Conservation (phyloP, 2,113 vertebrate genomes). For the Chelonoidis abingdonii region DNA sequence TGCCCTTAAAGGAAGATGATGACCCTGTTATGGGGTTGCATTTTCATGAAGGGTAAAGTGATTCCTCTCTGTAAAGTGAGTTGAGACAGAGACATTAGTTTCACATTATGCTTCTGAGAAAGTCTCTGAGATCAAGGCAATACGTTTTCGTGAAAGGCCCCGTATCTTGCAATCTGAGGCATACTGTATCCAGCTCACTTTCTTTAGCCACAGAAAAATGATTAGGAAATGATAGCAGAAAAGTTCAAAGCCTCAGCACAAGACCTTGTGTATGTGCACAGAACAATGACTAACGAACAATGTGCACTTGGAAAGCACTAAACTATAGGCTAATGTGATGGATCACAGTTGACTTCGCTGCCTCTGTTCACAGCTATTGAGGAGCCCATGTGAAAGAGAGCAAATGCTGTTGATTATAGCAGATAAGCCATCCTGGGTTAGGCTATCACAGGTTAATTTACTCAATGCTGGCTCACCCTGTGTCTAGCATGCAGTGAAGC, state of each 20-base stretch:
- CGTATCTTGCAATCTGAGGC: not conserved
- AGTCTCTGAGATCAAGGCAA: accelerated
- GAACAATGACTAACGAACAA: not conserved
- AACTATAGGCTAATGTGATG: not conserved
- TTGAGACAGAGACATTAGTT: not conserved
- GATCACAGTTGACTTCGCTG: not conserved
- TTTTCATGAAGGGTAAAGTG: accelerated
- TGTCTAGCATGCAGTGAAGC: not conserved
- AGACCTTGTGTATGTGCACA: not conserved
- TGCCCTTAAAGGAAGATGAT: not conserved
- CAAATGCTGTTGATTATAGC: not conserved
- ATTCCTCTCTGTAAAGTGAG: not conserved
- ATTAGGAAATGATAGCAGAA: not conserved
- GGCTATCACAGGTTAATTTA: not conserved
- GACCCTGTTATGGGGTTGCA: not conserved
- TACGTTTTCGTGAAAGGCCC: not conserved
- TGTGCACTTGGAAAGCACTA: not conserved
- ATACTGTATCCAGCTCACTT: not conserved
- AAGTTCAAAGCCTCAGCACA: not conserved
- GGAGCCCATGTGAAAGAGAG: not conserved
- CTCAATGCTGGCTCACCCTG: not conserved
- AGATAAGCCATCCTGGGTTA: not conserved
- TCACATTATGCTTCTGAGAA: not conserved
- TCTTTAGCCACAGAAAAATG: not conserved
- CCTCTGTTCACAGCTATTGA: not conserved